These are phyloP conservation scores for Poeciliopsis turrubarensis DNA, from an alignment of 2,113 vertebrate genomes.

Conservation along the genomic window DNA sequence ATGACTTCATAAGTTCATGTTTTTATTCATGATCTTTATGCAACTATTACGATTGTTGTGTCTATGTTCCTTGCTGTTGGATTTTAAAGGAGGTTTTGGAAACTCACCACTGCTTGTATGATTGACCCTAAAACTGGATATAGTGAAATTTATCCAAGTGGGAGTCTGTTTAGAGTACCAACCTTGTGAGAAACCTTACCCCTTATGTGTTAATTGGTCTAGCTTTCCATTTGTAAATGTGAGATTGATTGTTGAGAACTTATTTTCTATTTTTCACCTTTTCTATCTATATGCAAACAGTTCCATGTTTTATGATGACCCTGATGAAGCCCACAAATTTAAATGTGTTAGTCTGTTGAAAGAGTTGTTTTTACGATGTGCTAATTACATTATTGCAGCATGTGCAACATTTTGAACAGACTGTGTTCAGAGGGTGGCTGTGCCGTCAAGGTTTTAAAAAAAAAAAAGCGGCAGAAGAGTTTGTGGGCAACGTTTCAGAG, in stretches of 20 bases:
- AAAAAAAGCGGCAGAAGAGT: background rate
- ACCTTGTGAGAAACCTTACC: background rate
- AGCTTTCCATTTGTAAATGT: background rate
- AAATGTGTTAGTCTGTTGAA: background rate
- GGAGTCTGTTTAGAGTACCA: background rate
- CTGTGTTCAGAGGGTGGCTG: background rate
- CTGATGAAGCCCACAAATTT: background rate
- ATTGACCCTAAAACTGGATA: background rate
- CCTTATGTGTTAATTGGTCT: background rate
- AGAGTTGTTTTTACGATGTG: background rate
- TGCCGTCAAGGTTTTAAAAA: background rate
- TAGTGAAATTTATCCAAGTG: background rate
- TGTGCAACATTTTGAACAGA: background rate
- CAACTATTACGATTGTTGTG: background rate
- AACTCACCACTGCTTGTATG: background rate
- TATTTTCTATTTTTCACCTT: background rate
- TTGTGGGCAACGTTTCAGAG: background rate
- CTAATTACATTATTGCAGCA: background rate
- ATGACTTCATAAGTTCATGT: background rate
- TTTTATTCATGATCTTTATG: background rate
- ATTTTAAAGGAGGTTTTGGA: no score
- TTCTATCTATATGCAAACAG: background rate
- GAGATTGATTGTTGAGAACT: no score
- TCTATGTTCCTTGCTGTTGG: background rate
- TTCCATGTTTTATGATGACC: background rate